Conservation (phyloP, 2,113 vertebrate genomes). For the Guaruba guarouba region DNA sequence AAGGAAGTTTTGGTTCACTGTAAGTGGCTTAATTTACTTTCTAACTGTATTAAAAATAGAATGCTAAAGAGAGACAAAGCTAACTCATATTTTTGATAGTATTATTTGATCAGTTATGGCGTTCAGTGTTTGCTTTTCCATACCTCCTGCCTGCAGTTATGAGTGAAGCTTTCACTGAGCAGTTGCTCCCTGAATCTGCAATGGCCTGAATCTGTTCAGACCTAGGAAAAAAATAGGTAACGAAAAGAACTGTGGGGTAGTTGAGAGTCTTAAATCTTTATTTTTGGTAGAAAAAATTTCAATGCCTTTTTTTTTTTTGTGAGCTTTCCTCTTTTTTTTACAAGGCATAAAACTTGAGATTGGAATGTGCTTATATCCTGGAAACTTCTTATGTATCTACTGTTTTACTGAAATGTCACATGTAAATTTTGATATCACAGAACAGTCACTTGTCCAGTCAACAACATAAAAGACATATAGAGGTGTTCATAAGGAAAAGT, state of each 20-base stretch:
- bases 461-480: neutral
- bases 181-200: neutral
- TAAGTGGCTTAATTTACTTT: slow-evolving; percentile 81
- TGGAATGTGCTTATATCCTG: neutral
- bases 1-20: slow-evolving; percentile 84
- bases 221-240: neutral
- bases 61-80: slow-evolving; percentile 1
- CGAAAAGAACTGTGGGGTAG: neutral
- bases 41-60: slow-evolving; percentile 22
- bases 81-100: slow-evolving; percentile 12
- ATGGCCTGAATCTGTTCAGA: neutral
- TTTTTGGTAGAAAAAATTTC: neutral
- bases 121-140: slow-evolving; percentile 27
- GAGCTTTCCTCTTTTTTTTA: neutral
- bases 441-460: neutral
- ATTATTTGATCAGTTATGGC: slow-evolving; percentile 14
- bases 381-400: neutral
- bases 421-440: neutral
- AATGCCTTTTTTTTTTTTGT: neutral
- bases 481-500: neutral
- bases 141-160: neutral
- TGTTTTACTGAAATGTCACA: neutral
- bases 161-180: neutral
- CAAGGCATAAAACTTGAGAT: neutral
- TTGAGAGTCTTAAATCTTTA: neutral